Evolutionary conservation across 1,140 invertebrate genomes (phyloP), one percentile per base, ranked within the genome.

Genomic region (Thalassaphorura encarpata): DNA sequence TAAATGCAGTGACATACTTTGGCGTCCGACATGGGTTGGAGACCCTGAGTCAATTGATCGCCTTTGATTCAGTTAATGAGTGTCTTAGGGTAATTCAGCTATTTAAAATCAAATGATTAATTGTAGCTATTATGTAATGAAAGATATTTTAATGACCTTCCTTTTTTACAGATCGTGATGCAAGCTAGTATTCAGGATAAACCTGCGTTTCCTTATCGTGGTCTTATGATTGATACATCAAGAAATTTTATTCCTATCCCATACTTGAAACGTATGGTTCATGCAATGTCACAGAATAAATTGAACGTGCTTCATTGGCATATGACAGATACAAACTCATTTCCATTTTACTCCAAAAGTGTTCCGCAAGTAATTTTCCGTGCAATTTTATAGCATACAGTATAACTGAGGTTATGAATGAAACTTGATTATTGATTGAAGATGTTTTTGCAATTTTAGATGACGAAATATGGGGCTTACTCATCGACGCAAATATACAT

Each of bases 1-100:
- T 90, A 5, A 71, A 62, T 0, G 80, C 81, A 0, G 64, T 68
- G 1, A 82, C 74, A 2, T 87, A 83, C 68, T 89, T 85, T 66
- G 87, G 87, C 1, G 78, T 80, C 0, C 75, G 85, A 2, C 78
- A 90, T 67, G 87, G 76, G 0, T 55, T 89, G 27, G 86, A 89
- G 71, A 88, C 86, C 0, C 69, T 91, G 0, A 73, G 76, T 1
- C 87, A 91, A 63, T 67, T 91, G 19, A 79, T 89, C 4, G 67
- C 63, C 2, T 69, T 54, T 51, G 69, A 71, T 51, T 68, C 68
- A 2, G 55, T 61, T 28, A 62, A 62, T 47, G 62, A 63, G 48
- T 60, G 64, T 40, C 54, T 66, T 2, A 53, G 58, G 51, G 55
- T 64, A 24, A 27, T n/a, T 33, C 5, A 16, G 82, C 16, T 39